Evolutionary conservation across 2,888 invertebrate genomes (phyloP).

Genomic region (Carpatolechia fugitivella): DNA sequence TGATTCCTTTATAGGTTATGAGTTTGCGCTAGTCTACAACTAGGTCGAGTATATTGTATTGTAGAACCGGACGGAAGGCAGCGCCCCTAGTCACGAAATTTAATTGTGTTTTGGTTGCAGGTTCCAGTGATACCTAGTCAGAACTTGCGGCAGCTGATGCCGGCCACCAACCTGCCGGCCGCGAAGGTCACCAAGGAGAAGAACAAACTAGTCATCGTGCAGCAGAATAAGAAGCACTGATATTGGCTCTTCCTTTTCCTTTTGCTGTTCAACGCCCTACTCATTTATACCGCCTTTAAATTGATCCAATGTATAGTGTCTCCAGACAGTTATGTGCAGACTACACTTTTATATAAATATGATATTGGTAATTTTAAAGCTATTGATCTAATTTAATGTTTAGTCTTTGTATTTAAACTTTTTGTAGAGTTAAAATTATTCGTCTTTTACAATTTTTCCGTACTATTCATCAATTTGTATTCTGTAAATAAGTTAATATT

Average conservation of each 20-base stretch:
- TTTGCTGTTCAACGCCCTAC: conserved; percentile 28
- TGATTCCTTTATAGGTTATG: too few species aligned
- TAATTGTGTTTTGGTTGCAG: conserved; percentile 41
- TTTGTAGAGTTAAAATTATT: background rate
- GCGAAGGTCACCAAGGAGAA: conserved; percentile 91
- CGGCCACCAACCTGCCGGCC: conserved; percentile 80
- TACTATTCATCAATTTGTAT: background rate
- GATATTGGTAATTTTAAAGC: conserved; percentile 8
- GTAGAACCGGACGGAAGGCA: too few species aligned
- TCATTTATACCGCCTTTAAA: conserved; percentile 21
- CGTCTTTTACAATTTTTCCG: background rate
- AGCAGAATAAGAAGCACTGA: conserved; percentile 80
- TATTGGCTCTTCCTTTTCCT: conserved; percentile 38
- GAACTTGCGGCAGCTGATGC: conserved; percentile 83
- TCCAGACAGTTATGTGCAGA: background rate
- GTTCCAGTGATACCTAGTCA: conserved; percentile 81
- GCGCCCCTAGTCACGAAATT: too few species aligned
- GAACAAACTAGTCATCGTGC: conserved; percentile 89
- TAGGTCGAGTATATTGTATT: too few species aligned
- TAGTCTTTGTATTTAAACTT: too few species aligned
- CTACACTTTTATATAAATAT: background rate
- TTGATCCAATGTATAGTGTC: conserved; percentile 13
- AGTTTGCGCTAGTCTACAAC: too few species aligned
- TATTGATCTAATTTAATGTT: background rate
- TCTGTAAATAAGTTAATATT: background rate